These are phyloP conservation scores for Smithornis capensis DNA, from an alignment of 2,113 vertebrate species.

Conservation along the genomic window DNA sequence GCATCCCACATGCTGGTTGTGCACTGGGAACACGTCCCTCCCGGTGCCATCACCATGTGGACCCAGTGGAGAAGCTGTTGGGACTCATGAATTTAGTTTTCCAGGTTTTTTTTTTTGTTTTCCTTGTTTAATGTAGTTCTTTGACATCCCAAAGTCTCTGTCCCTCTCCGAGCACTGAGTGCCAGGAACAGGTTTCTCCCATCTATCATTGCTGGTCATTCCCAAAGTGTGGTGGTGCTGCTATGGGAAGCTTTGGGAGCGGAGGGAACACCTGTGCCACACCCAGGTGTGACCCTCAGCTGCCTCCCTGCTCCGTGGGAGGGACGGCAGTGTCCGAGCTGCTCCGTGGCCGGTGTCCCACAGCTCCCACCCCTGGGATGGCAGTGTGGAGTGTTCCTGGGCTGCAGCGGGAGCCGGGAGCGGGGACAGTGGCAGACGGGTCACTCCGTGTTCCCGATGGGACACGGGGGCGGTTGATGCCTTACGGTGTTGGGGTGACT, in stretches of 20 bases:
- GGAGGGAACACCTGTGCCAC: fast-evolving
- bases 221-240: neutral
- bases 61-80: neutral
- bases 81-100: neutral
- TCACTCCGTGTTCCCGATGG: neutral
- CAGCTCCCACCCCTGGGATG: neutral
- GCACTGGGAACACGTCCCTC: fast-evolving
- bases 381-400: neutral
- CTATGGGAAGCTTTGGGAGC: neutral
- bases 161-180: neutral
- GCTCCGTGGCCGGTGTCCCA: fast-evolving
- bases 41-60: fast-evolving
- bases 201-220: neutral
- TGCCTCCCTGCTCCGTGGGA: neutral
- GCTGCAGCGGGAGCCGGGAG: neutral
- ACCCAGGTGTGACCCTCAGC: neutral
- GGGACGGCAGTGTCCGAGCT: fast-evolving
- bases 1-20: fast-evolving
- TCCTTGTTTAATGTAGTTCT: neutral
- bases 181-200: neutral
- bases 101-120: neutral
- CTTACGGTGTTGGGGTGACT: fast-evolving
- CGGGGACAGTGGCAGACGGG: neutral
- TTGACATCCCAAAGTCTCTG: neutral
- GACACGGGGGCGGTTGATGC: fast-evolving